Conservation (phyloP, 2,113 vertebrate genomes). For the Ceuthmochares aereus region DNA sequence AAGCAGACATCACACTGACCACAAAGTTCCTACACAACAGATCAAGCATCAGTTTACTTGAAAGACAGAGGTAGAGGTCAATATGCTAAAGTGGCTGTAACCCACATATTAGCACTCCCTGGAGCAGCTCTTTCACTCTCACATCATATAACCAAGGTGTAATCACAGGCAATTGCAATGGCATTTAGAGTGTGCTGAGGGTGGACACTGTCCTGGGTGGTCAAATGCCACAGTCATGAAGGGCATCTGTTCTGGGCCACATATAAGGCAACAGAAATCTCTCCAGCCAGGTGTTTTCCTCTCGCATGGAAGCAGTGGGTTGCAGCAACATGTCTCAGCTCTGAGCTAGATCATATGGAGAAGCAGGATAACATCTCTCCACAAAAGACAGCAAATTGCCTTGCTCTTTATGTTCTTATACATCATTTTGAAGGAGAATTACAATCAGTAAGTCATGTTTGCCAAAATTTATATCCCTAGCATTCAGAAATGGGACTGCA, state of each 20-base stretch:
- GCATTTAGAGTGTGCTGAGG: background rate
- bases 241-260: background rate
- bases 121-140: background rate
- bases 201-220: background rate
- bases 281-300: background rate
- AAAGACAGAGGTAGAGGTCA: background rate
- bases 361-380: background rate
- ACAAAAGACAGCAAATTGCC: background rate
- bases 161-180: background rate
- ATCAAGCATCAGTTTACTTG: background rate
- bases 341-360: background rate
- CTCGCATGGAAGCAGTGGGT: background rate
- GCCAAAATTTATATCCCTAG: background rate
- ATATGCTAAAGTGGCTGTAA: background rate
- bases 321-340: background rate
- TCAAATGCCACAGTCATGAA: rapidly evolving
- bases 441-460: background rate
- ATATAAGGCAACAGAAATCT: background rate
- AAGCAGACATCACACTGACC: background rate
- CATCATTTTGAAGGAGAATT: background rate
- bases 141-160: background rate
- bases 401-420: background rate
- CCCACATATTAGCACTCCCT: rapidly evolving
- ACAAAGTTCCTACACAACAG: rapidly evolving
- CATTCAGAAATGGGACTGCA: background rate